These are phyloP conservation scores for Arctia plantaginis DNA, from an alignment of 2,888 invertebrate species.

Conservation along the genomic window DNA sequence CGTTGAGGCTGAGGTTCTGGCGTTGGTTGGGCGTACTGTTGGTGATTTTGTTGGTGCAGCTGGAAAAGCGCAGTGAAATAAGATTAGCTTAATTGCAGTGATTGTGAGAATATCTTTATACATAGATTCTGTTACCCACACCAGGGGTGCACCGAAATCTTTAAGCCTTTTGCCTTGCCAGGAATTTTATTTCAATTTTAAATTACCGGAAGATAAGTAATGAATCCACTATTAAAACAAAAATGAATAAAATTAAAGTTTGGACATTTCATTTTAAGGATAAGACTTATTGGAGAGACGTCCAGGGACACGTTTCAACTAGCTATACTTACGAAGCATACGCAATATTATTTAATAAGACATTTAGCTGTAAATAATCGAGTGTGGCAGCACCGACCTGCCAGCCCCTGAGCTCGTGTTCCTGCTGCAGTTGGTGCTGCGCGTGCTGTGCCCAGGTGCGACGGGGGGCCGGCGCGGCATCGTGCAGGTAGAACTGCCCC, in stretches of 20 bases:
- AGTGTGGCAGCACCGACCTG: slow-evolving; percentile 66
- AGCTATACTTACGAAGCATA: background rate
- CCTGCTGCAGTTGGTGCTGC: slow-evolving; percentile 75
- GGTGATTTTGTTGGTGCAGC: slow-evolving; percentile 70
- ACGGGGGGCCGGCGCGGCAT: slow-evolving; percentile 86
- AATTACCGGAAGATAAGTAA: background rate
- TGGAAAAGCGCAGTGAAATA: slow-evolving; percentile 52
- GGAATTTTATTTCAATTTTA: background rate
- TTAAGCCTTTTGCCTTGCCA: slow-evolving; percentile 24
- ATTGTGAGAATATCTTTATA: slow-evolving; percentile 1
- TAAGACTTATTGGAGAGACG: background rate
- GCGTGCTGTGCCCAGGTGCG: slow-evolving; percentile 90
- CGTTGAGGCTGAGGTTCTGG: slow-evolving; percentile 70
- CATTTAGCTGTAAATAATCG: background rate
- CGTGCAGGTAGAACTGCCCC: slow-evolving; percentile 92
- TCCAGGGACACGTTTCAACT: background rate
- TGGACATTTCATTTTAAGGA: background rate
- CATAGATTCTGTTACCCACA: slow-evolving; percentile 29
- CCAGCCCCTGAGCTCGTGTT: slow-evolving; percentile 85
- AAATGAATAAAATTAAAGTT: background rate
- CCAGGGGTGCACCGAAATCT: slow-evolving; percentile 35
- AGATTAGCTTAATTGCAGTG: slow-evolving; percentile 4
- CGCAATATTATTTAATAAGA: background rate
- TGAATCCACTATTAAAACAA: background rate
- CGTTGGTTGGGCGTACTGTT: slow-evolving; percentile 61